phyloP scores from a whole-genome alignment of 2,797 vertebrate genomes.

The Enteromius unitaeniatus region DNA sequence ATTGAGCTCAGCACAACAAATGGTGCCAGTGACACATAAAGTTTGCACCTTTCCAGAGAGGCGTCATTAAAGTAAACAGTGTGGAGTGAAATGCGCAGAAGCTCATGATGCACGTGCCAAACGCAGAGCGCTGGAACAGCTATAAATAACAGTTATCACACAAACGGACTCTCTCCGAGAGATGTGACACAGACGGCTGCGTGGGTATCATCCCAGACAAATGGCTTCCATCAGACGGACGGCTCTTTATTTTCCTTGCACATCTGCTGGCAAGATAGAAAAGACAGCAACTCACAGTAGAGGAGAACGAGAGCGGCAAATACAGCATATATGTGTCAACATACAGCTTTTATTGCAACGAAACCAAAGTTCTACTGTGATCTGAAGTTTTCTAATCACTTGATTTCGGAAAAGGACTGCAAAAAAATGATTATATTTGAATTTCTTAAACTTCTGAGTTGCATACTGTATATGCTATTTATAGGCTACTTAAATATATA shows the following conservation, averaged over 20 bases:
- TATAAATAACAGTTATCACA: slow-evolving; percentile 79
- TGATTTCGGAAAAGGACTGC: background rate
- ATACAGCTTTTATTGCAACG: background rate
- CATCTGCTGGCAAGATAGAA: background rate
- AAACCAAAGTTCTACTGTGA: background rate
- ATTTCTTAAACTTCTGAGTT: background rate
- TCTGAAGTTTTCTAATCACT: background rate
- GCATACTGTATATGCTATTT: background rate
- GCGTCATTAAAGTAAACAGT: slow-evolving; percentile 31
- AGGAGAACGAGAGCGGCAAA: background rate
- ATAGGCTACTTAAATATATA: background rate
- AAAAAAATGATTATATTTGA: background rate
- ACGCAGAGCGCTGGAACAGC: slow-evolving; percentile 62
- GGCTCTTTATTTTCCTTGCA: slow-evolving; percentile 62
- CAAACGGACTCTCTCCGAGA: slow-evolving; percentile 64
- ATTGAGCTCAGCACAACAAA: background rate
- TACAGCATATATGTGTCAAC: background rate
- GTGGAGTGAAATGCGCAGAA: slow-evolving; percentile 8
- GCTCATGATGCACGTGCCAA: slow-evolving; percentile 60
- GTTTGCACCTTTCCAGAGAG: slow-evolving; percentile 8
- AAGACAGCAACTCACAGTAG: background rate
- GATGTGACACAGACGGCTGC: slow-evolving; percentile 49
- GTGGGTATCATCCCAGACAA: slow-evolving; percentile 73
- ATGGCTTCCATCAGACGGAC: slow-evolving; percentile 72
- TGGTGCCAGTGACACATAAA: background rate